A percentile compares a stretch with the other conserved stretches of the same genome.
Conservation (phyloP, 1,140 invertebrate genomes). For the Episyrphus balteatus region DNA sequence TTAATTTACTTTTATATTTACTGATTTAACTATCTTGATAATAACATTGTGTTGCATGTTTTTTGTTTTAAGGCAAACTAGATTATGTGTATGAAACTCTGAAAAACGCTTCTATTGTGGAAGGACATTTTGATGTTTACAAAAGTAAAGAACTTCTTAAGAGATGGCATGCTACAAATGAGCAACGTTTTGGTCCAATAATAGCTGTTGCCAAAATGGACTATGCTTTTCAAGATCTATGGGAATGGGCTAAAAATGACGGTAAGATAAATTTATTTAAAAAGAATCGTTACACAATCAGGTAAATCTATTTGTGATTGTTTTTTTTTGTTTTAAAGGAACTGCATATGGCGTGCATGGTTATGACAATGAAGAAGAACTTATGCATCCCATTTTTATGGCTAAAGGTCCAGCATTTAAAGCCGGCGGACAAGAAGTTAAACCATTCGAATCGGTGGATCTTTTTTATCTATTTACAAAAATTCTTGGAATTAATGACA, state of each 20-base stretch:
- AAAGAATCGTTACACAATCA: not conserved
- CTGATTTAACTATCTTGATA: too few relatives aligned
- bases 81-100: constrained; percentile 42
- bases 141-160: constrained; percentile 44
- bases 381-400: constrained; percentile 60
- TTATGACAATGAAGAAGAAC: constrained; percentile 45
- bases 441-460: constrained; percentile 52
- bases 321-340: not conserved
- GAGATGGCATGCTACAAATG: constrained; percentile 48
- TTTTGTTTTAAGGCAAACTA: constrained; percentile 37
- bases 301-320: not conserved
- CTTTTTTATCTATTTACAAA: constrained; percentile 49
- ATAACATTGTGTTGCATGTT: too few relatives aligned
- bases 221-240: constrained; percentile 45
- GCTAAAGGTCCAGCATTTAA: constrained; percentile 54
- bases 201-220: constrained; percentile 45
- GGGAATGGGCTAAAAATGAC: constrained; percentile 33
- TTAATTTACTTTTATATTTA: too few relatives aligned
- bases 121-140: constrained; percentile 44
- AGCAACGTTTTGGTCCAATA: constrained; percentile 43
- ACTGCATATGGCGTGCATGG: constrained; percentile 52
- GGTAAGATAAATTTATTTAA: constrained; percentile 37
- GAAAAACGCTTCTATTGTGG: constrained; percentile 34
- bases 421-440: constrained; percentile 35
- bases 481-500: not conserved